Evolutionary conservation across 1,140 invertebrate genomes (phyloP), one percentile per base, ranked within the genome.

Genomic region (Caenorhabditis brenneri): DNA sequence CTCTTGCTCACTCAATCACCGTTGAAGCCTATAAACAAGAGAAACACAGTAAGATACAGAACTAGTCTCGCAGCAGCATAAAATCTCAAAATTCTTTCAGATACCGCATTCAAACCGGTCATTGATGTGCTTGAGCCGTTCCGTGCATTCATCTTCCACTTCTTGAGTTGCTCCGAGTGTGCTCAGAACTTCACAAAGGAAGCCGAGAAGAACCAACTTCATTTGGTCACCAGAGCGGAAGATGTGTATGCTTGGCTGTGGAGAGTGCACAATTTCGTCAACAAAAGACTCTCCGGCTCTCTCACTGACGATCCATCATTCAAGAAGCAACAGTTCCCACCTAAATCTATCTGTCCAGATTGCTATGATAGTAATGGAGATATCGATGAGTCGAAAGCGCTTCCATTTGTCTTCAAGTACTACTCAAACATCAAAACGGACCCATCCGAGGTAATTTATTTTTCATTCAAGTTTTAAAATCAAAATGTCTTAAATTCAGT

Each of bases 151-250:
- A 93, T 99, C 39, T 94, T 95, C 88, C 89, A 96, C 91, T 99
- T 97, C 92, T 98, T 99, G 92, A 95, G 96, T 5, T 99, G 97
- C 91, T 92, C 93, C 39, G 94, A 97, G 85, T 99, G 97, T 91
- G 93, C 94, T 3, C 90, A 91, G 65, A 96, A 99, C 92, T 99
- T 99, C 89, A 91, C 94, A 83, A 91, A 92, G 85, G 96, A 96
- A 95, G 94, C 90, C 10, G 83, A 88, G 24, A 91, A 89, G 90
- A 91, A 95, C 89, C 92, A 31, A 91, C 92, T 86, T 93, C 94
- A 78, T 93, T 94, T 69, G 16, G 88, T 89, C 15, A 84, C 69
- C 9, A 83, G 83, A 60, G 48, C 86, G 16, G 93, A 95, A 74
- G 94, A 96, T 60, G 93, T 94, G 24, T 93, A 98, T 0, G 88